These are phyloP conservation scores for Netelia melanura DNA, from an alignment of 2,888 invertebrate genomes.

Conservation along the genomic window DNA sequence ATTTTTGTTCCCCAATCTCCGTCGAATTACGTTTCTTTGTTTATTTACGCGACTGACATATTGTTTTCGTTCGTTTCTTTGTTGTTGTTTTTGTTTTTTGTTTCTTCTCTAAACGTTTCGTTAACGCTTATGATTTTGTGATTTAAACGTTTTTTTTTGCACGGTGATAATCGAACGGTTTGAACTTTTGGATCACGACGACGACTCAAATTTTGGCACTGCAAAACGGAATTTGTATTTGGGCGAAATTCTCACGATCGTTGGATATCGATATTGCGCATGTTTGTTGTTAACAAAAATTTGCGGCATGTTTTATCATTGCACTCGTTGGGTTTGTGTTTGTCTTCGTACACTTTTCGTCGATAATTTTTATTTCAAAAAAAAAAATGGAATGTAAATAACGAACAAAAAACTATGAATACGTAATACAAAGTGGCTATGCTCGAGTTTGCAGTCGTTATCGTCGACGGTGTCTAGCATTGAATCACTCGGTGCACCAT, in stretches of 20 bases:
- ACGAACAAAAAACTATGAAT: not conserved
- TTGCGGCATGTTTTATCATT: constrained; percentile 25
- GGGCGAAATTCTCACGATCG: constrained; percentile 17
- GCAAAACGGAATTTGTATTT: constrained; percentile 1
- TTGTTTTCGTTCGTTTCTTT: constrained; percentile 2
- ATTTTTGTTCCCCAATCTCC: constrained; percentile 50
- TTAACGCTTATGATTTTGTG: constrained; percentile 31
- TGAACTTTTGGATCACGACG: constrained; percentile 11
- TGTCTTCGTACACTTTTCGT: not conserved
- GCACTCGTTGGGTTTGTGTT: not conserved
- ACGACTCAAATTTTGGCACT: constrained; percentile 17
- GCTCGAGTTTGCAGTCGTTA: constrained; percentile 84
- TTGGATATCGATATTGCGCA: constrained; percentile 18
- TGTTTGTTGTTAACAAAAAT: constrained; percentile 5
- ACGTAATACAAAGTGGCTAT: constrained; percentile 81
- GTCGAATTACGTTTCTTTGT: constrained; percentile 69
- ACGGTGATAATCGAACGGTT: constrained; percentile 40
- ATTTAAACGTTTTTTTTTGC: constrained; percentile 22
- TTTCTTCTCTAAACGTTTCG: constrained; percentile 16
- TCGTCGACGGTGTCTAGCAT: constrained; percentile 85
- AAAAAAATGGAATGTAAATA: not conserved
- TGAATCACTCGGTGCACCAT: constrained; percentile 84
- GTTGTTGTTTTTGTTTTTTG: too few relatives aligned
- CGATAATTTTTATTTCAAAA: not conserved
- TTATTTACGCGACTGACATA: constrained; percentile 70